These are phyloP conservation scores for Lepidonotus clava DNA, from an alignment of 2,888 invertebrate species.

Conservation along the genomic window DNA sequence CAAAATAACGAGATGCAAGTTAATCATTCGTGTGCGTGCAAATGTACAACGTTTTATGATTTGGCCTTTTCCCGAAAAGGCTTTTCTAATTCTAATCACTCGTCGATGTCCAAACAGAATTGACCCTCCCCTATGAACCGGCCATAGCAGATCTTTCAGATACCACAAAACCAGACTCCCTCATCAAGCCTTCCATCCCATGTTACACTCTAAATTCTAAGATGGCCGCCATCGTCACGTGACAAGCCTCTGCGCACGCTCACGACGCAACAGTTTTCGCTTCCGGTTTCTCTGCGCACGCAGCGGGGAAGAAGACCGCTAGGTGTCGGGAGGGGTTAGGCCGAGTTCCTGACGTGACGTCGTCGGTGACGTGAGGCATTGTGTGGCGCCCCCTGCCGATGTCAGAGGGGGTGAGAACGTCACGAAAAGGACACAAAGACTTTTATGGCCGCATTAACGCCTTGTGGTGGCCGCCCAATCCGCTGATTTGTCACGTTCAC, in stretches of 20 bases:
- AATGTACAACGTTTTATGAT: too few species aligned
- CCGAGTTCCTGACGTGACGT: not conserved
- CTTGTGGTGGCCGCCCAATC: not conserved
- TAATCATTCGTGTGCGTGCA: too few species aligned
- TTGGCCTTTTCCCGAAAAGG: too few species aligned
- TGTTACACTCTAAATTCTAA: not conserved
- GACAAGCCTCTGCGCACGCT: not conserved
- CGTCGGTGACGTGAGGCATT: not conserved
- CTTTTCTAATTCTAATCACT: too few species aligned
- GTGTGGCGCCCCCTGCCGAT: not conserved
- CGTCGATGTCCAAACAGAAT: too few species aligned
- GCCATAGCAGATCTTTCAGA: not conserved
- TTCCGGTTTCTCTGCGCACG: slow-evolving; percentile 1
- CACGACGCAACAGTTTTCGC: not conserved
- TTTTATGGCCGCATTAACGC: not conserved
- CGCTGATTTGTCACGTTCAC: not conserved
- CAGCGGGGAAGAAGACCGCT: not conserved
- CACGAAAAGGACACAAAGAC: not conserved
- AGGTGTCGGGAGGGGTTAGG: not conserved
- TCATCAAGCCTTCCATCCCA: not conserved
- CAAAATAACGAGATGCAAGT: too few species aligned
- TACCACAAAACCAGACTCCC: not conserved
- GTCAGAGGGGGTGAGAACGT: not conserved
- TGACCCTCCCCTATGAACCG: not conserved
- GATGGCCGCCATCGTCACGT: not conserved